Evolutionary conservation across 2,113 vertebrate species (phyloP).

Genomic region (Sterrhoptilus dennistouni): DNA sequence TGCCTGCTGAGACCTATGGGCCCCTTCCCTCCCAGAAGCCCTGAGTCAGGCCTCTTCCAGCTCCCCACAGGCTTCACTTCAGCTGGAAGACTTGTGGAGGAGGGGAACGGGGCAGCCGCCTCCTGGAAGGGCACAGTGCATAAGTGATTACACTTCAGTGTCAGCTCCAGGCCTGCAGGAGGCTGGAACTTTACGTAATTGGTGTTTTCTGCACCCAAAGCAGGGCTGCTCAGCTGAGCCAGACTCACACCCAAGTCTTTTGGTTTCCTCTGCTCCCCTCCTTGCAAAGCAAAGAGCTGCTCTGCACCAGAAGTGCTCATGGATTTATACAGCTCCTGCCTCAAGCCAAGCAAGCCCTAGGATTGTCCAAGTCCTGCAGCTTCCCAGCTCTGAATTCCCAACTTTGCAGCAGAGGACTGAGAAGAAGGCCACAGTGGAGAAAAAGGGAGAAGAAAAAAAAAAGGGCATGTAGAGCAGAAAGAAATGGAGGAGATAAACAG

Average conservation of each 20-base stretch:
- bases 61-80: not conserved
- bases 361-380: not conserved
- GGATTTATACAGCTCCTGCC: not conserved
- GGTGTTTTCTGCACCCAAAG: not conserved
- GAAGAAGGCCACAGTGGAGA: not conserved
- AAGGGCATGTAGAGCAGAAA: not conserved
- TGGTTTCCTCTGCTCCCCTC: not conserved
- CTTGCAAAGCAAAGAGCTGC: not conserved
- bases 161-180: not conserved
- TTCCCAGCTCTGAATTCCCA: not conserved
- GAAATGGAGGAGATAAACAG: not conserved
- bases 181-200: not conserved
- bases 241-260: not conserved
- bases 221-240: not conserved
- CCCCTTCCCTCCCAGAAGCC: slow-evolving; percentile 47
- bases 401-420: not conserved
- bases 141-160: not conserved
- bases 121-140: not conserved
- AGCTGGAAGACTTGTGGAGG: not conserved
- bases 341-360: not conserved
- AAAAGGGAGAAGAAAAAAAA: not conserved
- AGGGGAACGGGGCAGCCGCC: not conserved
- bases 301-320: not conserved
- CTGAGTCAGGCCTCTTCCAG: not conserved
- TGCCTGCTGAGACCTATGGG: not conserved